These are phyloP conservation scores for Clavelina lepadiformis DNA, from an alignment of 23 tunicate genomes.

Conservation along the genomic window DNA sequence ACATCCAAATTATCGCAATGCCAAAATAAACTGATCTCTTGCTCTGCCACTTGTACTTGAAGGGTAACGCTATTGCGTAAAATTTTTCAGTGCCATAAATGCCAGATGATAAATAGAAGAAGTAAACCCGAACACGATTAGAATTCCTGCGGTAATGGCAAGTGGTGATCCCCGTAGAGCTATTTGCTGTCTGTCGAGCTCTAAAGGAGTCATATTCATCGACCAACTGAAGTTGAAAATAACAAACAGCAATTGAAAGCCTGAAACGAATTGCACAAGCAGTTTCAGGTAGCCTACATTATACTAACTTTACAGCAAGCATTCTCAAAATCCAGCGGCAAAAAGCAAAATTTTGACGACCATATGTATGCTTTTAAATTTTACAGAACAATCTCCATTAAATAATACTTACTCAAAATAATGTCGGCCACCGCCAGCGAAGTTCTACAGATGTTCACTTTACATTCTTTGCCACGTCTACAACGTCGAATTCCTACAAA, in stretches of 20 bases:
- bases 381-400: background rate
- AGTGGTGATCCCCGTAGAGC: background rate
- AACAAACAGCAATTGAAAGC: constrained; percentile 14
- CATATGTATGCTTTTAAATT: background rate
- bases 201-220: constrained; percentile 10
- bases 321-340: background rate
- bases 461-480: constrained; percentile 8
- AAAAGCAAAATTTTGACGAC: background rate
- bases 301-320: no score
- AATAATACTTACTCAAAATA: constrained; percentile 9
- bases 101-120: constrained; percentile 23
- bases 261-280: no score
- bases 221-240: constrained; percentile 36
- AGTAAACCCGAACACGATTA: constrained; percentile 18
- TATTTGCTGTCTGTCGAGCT: background rate
- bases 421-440: constrained; percentile 41
- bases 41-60: constrained; percentile 3
- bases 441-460: constrained; percentile 31
- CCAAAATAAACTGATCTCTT: background rate
- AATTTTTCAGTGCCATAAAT: constrained; percentile 4
- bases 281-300: no score
- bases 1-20: constrained; percentile 13
- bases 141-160: constrained; percentile 1
- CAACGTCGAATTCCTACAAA: constrained; percentile 2
- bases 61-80: constrained; percentile 4